These are phyloP conservation scores for Meghimatium bilineatum DNA, from an alignment of 2,888 invertebrate species.

Conservation along the genomic window DNA sequence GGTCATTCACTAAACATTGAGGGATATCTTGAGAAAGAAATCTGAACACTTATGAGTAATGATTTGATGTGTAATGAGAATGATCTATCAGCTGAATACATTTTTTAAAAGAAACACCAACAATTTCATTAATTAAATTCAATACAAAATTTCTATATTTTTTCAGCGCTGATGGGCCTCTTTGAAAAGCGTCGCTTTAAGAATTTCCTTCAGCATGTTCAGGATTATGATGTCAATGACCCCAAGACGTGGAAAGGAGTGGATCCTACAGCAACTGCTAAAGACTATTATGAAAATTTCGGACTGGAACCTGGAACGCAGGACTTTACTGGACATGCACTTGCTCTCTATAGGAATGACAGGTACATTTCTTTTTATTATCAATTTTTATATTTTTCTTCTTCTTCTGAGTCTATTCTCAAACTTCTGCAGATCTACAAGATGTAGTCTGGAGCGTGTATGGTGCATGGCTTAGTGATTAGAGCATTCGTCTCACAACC, in stretches of 20 bases:
- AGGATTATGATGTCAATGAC: slow-evolving; percentile 94
- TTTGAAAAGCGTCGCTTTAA: slow-evolving; percentile 99
- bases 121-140: too few species aligned
- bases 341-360: slow-evolving; percentile 88
- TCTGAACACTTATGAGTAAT: too few species aligned
- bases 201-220: slow-evolving; percentile 96
- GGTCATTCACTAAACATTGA: too few species aligned
- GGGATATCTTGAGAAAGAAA: too few species aligned
- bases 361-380: slow-evolving; percentile 70
- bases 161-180: slow-evolving; percentile 95
- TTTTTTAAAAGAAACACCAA: too few species aligned
- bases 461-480: too few species aligned
- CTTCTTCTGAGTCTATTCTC: too few species aligned
- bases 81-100: too few species aligned
- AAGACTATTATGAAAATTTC: slow-evolving; percentile 95
- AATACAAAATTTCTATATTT: slow-evolving; percentile 33
- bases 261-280: slow-evolving; percentile 89
- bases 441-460: too few species aligned
- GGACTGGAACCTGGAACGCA: slow-evolving; percentile 97
- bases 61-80: too few species aligned
- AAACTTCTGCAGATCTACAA: too few species aligned
- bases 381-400: not conserved
- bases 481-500: too few species aligned
- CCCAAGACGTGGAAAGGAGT: slow-evolving; percentile 93
- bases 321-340: slow-evolving; percentile 98